Evolutionary conservation across 2,888 invertebrate genomes (phyloP).

Genomic region (Thereva unica): DNA sequence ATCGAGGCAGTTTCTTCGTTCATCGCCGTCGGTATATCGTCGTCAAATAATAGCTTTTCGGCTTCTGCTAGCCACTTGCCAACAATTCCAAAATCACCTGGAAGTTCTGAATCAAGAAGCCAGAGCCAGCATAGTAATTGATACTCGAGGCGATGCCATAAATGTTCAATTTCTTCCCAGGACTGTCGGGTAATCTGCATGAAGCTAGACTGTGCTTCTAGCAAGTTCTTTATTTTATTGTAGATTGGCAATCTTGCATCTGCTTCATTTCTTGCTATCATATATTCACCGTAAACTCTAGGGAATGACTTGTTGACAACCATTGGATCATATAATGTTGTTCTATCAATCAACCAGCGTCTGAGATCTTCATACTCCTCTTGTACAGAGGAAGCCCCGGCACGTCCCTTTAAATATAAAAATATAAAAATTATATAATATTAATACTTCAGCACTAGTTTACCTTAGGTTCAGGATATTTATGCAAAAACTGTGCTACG

Average conservation of each 20-base stretch:
- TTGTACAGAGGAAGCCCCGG: slow-evolving; percentile 77
- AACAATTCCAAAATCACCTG: slow-evolving; percentile 81
- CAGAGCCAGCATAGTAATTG: slow-evolving; percentile 86
- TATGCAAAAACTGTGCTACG: slow-evolving; percentile 95
- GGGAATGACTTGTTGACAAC: slow-evolving; percentile 76
- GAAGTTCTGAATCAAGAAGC: slow-evolving; percentile 82
- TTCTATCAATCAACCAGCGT: slow-evolving; percentile 80
- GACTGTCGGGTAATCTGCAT: slow-evolving; percentile 81
- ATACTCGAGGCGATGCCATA: slow-evolving; percentile 81
- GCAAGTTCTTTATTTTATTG: slow-evolving; percentile 76
- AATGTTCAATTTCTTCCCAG: slow-evolving; percentile 79
- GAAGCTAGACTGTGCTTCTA: slow-evolving; percentile 75
- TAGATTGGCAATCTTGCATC: slow-evolving; percentile 73
- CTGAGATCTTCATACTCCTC: slow-evolving; percentile 79
- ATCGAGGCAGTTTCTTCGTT: slow-evolving; percentile 88
- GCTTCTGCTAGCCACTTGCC: slow-evolving; percentile 92
- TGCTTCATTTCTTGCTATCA: slow-evolving; percentile 75
- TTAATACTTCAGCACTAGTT: slow-evolving; percentile 27
- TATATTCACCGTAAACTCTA: slow-evolving; percentile 79
- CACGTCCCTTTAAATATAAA: slow-evolving; percentile 56
- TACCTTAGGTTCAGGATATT: slow-evolving; percentile 85
- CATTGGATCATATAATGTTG: slow-evolving; percentile 75
- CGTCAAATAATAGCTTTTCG: slow-evolving; percentile 77
- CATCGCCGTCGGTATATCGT: slow-evolving; percentile 81
- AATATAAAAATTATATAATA: not conserved